Evolutionary conservation across 2,797 vertebrate species (phyloP), one percentile per base, ranked within the genome.

Genomic region (Intellagama lesueurii): DNA sequence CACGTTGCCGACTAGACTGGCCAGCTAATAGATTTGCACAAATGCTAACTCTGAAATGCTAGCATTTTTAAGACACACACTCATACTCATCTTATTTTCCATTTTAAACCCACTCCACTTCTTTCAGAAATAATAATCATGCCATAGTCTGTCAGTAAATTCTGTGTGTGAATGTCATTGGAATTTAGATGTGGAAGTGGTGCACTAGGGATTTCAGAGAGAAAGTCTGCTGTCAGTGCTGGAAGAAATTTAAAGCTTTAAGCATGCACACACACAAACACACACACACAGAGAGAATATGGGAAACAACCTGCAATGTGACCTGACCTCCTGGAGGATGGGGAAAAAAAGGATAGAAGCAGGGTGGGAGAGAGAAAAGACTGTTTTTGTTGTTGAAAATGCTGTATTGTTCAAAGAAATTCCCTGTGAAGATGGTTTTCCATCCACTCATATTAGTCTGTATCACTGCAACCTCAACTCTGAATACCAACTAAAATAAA

Each of bases 111-210:
- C 0, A 0, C 87, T 93, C 87, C 87, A 4, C 91, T 84, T 95
- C 47, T 88, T 92, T 86, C 68, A 86, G 0, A 22, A 26, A n/a
- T 91, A 83, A 89, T 86, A 60, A 89, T 75, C 35, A 28, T 44
- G 60, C 28, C 64, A 78, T 19, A 52, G 32, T 35, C 76, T 79
- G 47, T 56, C 28, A 82, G n/a, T 90, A 81, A 47, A 87, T 44
- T 44, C 88, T 89, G 47, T 76, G 56, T 78, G 83, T 32, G 84
- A 85, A 85, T 88, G 78, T 93, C 19, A 76, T 35, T 87, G 84
- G 24, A 93, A 91, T 40, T 88, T 77, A 91, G 86, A 91, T 89
- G 79, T 66, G 88, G 32, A 92, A 92, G 47, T 77, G 76, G n/a
- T 79, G 30, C 81, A 88, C 66, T 88, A 66, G 85, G 83, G 82